phyloP scores from a whole-genome alignment of 2,113 vertebrate species.

The Martes martes region DNA sequence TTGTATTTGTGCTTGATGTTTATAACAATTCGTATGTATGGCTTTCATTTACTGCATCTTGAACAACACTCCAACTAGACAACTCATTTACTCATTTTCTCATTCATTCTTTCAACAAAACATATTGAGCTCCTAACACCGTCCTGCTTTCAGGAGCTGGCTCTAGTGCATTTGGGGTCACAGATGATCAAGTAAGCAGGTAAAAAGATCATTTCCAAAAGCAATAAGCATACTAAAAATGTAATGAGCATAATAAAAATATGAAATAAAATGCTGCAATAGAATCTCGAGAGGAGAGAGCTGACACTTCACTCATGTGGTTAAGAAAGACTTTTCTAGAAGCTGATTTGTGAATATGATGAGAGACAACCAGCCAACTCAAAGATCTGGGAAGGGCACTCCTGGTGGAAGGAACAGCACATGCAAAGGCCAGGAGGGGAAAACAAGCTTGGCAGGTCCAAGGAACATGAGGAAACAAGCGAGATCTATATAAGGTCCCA shows the following conservation, averaged over 20 bases:
- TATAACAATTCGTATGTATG: neutral
- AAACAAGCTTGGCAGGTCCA: neutral
- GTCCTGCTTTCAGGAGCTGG: neutral
- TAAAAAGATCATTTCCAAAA: neutral
- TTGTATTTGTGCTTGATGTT: neutral
- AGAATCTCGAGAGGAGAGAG: neutral
- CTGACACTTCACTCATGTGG: neutral
- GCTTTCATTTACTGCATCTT: neutral
- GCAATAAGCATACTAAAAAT: neutral
- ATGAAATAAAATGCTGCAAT: neutral
- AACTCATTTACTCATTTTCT: neutral
- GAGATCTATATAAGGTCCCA: accelerated
- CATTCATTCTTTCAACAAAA: neutral
- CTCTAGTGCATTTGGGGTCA: neutral
- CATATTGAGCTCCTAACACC: neutral
- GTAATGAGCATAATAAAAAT: neutral
- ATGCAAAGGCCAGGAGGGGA: neutral
- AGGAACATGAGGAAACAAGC: neutral
- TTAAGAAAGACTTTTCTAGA: neutral
- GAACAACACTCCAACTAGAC: neutral
- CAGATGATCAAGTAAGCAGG: neutral
- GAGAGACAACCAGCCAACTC: neutral
- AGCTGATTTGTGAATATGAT: neutral
- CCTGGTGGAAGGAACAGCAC: neutral
- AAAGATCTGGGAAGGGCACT: neutral